Base-by-base conservation (phyloP, 2,113 vertebrate species). In the Hippoglossus stenolepis region DNA sequence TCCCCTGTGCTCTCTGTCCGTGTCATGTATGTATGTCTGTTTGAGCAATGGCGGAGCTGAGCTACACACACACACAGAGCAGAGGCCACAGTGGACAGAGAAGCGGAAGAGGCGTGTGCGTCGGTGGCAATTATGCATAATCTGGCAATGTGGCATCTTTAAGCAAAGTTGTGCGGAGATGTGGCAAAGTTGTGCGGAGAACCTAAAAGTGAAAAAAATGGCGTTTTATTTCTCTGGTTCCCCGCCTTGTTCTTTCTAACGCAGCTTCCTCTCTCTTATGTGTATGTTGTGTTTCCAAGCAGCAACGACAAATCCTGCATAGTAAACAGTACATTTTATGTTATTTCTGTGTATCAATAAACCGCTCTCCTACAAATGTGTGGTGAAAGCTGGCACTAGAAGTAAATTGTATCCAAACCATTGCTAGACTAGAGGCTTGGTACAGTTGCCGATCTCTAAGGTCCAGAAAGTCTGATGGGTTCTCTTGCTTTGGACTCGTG, bases 401-500 rank as follows among this genome's bases (percentile, higher is more conserved):
- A n/a, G 3, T 71, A 31, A 64, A 60, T 18, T 21, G 38, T 47
- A 15, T 40, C 35, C 18, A 3, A 57, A 65, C n/a, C 21, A 28
- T 58, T 51, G 21, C 24, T 40, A 4, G 35, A 57, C 23, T 70
- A 35, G 43, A 60, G 21, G 64, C 66, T 51, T 56, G 35, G 43
- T 69, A 21, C 49, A 51, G 1, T 21, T 54, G 20, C n/a, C 7
- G 49, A 20, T n/a, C 49, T 6, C 18, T 20, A 20, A 51, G 49
- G 18, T 20, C 49, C 13, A 45, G 43, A 15, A 43, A 3, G 40
- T 43, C 12, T 43, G 51, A 54, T 21, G 2, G 12, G n/a, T 57
- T 75, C 13, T 83, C 62, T 45, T 77, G 62, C 73, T 86, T 85
- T 73, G 74, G 59, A 71, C 70, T 80, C 78, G 8, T 89, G 91